These are phyloP conservation scores for Mustela lutreola DNA, from an alignment of 2,113 vertebrate species.

Conservation along the genomic window DNA sequence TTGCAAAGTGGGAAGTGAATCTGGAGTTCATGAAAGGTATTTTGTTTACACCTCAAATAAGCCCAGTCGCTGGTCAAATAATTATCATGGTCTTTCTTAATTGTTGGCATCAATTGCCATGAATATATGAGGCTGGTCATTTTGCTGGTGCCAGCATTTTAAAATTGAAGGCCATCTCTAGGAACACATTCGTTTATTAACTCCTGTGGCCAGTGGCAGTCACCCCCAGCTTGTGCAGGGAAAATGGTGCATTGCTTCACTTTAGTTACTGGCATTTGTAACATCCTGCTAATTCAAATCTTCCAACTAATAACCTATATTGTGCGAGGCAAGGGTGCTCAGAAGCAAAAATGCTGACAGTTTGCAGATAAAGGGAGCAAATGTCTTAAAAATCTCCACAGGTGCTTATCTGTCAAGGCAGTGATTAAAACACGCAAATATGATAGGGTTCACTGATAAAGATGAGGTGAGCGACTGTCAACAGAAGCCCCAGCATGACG, in stretches of 20 bases:
- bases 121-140: background rate
- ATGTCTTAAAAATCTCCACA: background rate
- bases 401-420: conserved; percentile 10
- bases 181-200: background rate
- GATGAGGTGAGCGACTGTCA: background rate
- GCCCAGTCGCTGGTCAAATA: background rate
- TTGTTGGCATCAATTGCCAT: background rate
- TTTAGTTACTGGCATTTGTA: background rate
- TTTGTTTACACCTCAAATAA: conserved; percentile 51
- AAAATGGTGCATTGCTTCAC: background rate
- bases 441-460: background rate
- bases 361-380: conserved; percentile 1
- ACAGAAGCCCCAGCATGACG: background rate
- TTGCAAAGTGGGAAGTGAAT: background rate
- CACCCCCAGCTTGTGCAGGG: background rate
- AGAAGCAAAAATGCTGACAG: background rate
- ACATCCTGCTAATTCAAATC: background rate
- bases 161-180: background rate
- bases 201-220: background rate
- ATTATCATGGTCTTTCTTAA: background rate
- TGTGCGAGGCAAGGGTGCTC: background rate
- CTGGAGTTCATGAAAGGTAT: background rate
- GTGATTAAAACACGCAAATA: background rate
- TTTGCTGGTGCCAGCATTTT: background rate
- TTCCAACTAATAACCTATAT: background rate